These are phyloP conservation scores for Meteorus cinctellus DNA, from an alignment of 2,888 invertebrate species.

Conservation along the genomic window DNA sequence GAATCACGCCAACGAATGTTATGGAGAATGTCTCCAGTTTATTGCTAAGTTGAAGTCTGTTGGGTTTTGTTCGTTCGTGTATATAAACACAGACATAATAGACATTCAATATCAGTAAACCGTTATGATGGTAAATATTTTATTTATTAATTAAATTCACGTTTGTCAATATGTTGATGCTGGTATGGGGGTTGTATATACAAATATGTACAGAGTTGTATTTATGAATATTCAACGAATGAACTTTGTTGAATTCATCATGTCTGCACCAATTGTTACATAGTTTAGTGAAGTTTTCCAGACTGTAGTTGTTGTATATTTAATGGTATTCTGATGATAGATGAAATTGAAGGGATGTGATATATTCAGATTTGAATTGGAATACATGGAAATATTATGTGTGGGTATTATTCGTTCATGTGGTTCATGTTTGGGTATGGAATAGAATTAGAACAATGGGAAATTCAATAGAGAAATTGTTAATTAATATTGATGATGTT, in stretches of 20 bases:
- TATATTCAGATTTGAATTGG: not conserved
- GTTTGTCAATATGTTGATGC: not conserved
- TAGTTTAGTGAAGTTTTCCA: not conserved
- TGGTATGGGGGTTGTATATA: not conserved
- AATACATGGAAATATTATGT: not conserved
- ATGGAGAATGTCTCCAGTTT: not conserved
- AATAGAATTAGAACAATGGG: too few species aligned
- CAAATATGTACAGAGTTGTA: not conserved
- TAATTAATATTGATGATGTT: too few species aligned
- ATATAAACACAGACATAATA: not conserved
- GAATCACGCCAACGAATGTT: not conserved
- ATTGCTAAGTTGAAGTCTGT: not conserved
- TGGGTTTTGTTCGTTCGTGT: not conserved
- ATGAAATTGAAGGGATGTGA: not conserved
- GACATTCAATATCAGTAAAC: not conserved
- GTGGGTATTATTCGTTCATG: not conserved
- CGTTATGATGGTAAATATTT: not conserved
- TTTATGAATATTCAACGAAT: slow-evolving; percentile 8
- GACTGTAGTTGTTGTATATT: not conserved
- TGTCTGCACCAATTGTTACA: not conserved
- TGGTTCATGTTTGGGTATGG: too few species aligned
- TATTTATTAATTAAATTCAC: slow-evolving; percentile 5
- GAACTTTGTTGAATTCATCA: not conserved
- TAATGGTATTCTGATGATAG: not conserved
- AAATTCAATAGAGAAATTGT: too few species aligned